Conservation (phyloP, 2,888 invertebrate species). For the Napeogenes inachia region DNA sequence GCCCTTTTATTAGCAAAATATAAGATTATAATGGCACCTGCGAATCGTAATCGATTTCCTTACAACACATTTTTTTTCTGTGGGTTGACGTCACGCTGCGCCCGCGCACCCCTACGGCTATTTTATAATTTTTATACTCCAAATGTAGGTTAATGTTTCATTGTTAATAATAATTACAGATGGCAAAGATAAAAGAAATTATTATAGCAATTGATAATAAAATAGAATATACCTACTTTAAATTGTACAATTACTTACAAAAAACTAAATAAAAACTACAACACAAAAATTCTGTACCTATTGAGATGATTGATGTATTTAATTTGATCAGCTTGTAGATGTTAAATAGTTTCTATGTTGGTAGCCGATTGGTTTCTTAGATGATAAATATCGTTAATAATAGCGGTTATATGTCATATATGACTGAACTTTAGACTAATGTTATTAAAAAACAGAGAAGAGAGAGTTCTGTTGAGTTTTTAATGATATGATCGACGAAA, state of each 20-base stretch:
- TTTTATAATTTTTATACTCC: slow-evolving; percentile 10
- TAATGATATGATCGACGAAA: background rate
- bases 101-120: slow-evolving; percentile 54
- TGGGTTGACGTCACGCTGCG: slow-evolving; percentile 56
- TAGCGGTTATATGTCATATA: slow-evolving; percentile 14
- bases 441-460: background rate
- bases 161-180: background rate
- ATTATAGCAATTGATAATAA: too few species aligned
- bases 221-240: too few species aligned
- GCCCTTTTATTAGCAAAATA: slow-evolving; percentile 39
- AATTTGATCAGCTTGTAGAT: slow-evolving; percentile 58
- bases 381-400: slow-evolving; percentile 18
- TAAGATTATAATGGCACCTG: slow-evolving; percentile 67
- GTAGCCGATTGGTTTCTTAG: slow-evolving; percentile 47
- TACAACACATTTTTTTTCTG: slow-evolving; percentile 39
- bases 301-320: slow-evolving; percentile 61
- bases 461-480: background rate
- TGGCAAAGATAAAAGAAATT: too few species aligned
- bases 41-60: slow-evolving; percentile 63
- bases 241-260: background rate
- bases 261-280: slow-evolving; percentile 41
- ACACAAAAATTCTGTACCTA: slow-evolving; percentile 24
- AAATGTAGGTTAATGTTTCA: background rate
- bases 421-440: background rate
- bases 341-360: slow-evolving; percentile 39